Conservation (phyloP, 2,888 invertebrate species). For the Calameuta idolon region DNA sequence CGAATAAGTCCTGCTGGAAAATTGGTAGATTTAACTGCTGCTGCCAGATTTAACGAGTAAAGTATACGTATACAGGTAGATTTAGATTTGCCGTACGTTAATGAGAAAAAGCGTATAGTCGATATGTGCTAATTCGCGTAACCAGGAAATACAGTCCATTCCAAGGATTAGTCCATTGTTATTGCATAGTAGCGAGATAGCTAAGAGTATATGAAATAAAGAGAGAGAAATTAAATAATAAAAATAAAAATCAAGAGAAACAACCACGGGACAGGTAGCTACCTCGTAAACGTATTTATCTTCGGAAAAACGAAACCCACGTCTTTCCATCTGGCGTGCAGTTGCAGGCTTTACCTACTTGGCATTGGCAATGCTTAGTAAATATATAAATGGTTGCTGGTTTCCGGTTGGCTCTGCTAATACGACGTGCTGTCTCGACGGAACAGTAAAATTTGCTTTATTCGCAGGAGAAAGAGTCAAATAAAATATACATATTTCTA, state of each 20-base stretch:
- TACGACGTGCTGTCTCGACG: not conserved
- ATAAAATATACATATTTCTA: not conserved
- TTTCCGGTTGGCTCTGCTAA: not conserved
- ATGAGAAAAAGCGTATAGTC: not conserved
- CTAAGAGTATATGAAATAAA: constrained; percentile 17
- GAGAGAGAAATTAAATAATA: constrained; percentile 2
- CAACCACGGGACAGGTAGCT: not conserved
- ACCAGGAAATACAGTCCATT: not conserved
- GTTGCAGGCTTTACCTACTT: constrained; percentile 1
- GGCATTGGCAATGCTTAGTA: constrained; percentile 2
- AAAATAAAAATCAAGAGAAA: not conserved
- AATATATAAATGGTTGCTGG: not conserved
- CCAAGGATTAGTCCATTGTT: not conserved
- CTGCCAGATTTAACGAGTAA: not conserved
- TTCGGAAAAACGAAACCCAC: constrained; percentile 23
- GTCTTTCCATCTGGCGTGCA: not conserved
- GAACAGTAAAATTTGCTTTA: not conserved
- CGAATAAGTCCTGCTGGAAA: not conserved
- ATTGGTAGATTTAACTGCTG: not conserved
- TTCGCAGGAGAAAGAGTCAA: not conserved
- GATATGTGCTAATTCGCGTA: not conserved
- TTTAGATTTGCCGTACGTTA: not conserved
- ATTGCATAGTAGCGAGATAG: not conserved
- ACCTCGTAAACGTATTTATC: constrained; percentile 33
- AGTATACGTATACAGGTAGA: not conserved